Evolutionary conservation across 2,113 vertebrate genomes (phyloP).

Genomic region (Etheostoma spectabile): DNA sequence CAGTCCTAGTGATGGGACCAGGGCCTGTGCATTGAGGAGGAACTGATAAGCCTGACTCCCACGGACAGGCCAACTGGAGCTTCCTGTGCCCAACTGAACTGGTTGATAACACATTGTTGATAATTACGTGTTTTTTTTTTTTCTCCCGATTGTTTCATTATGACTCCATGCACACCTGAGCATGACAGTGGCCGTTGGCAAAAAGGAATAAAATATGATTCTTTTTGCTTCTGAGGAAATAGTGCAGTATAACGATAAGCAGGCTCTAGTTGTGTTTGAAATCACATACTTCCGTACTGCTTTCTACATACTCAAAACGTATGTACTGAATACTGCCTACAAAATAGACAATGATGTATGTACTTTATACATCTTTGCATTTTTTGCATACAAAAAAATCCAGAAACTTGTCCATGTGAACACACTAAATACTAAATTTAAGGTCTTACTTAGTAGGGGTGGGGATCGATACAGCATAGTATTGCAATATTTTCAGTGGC

Average conservation of each 20-base stretch:
- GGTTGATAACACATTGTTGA: conserved; percentile 19
- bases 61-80: conserved; percentile 8
- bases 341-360: background rate
- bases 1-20: conserved; percentile 27
- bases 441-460: too few relatives aligned
- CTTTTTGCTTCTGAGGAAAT: background rate
- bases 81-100: conserved; percentile 32
- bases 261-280: background rate
- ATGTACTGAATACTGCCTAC: background rate
- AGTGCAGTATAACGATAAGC: background rate
- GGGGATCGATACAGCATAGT: too few relatives aligned
- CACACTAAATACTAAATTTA: too few relatives aligned
- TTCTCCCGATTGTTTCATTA: background rate
- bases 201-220: background rate
- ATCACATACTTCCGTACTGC: too few relatives aligned
- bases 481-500: too few relatives aligned
- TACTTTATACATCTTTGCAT: too few relatives aligned
- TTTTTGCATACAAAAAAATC: too few relatives aligned
- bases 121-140: conserved; percentile 7
- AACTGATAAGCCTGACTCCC: conserved; percentile 58
- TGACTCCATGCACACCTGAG: conserved; percentile 9
- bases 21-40: conserved; percentile 51
- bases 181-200: background rate
- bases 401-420: too few relatives aligned
- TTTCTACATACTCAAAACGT: background rate